phyloP scores from a whole-genome alignment of 2,888 invertebrate genomes.

The Carpatolechia fugitivella region DNA sequence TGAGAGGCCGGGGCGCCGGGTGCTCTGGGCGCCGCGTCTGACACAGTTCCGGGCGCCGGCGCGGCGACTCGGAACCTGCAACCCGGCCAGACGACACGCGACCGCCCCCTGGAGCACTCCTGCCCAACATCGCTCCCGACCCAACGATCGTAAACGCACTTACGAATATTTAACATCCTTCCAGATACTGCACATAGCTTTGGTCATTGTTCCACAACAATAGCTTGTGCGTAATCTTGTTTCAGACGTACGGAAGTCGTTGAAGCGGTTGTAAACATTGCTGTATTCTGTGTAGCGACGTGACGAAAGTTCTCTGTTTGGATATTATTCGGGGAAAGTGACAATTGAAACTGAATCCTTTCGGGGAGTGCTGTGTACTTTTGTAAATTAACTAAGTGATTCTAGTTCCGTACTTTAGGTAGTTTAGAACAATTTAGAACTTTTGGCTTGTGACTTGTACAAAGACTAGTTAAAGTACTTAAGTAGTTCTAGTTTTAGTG shows the following conservation, averaged over 20 bases:
- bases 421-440: conserved; percentile 19
- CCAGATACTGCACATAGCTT: conserved; percentile 22
- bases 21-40: conserved; percentile 62
- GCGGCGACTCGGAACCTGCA: conserved; percentile 56
- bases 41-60: conserved; percentile 78
- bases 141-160: conserved; percentile 29
- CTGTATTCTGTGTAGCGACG: conserved; percentile 29
- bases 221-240: conserved; percentile 55
- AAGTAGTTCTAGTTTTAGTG: conserved; percentile 34
- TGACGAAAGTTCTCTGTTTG: conserved; percentile 37
- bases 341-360: conserved; percentile 26
- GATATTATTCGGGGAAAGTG: conserved; percentile 27
- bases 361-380: conserved; percentile 27
- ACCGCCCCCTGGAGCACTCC: conserved; percentile 59
- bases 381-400: conserved; percentile 26
- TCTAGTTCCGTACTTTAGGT: conserved; percentile 2
- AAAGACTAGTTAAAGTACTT: conserved; percentile 14
- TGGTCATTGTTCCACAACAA: conserved; percentile 57
- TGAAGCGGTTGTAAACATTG: conserved; percentile 53
- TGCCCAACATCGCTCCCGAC: conserved; percentile 38
- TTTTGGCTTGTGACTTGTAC: conserved; percentile 18
- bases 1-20: conserved; percentile 56
- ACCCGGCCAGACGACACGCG: conserved; percentile 74
- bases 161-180: conserved; percentile 37
- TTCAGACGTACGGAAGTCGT: conserved; percentile 47